These are phyloP conservation scores for Eulacestoma nigropectus DNA, from an alignment of 2,113 vertebrate species.

Conservation along the genomic window DNA sequence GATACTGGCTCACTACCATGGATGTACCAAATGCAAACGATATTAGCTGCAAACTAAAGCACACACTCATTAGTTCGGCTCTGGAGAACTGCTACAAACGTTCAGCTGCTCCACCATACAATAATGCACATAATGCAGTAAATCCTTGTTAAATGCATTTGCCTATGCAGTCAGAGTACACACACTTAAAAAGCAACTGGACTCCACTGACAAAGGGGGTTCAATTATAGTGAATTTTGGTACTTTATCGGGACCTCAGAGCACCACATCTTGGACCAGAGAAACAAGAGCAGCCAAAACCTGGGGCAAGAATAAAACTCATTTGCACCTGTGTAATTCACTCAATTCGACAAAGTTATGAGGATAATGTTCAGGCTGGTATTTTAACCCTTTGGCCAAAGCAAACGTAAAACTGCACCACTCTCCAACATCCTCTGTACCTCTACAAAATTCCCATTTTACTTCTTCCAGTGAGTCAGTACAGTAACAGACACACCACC, in stretches of 20 bases:
- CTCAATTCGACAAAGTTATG: background rate
- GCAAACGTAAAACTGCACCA: fast-evolving
- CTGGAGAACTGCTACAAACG: background rate
- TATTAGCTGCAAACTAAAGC: background rate
- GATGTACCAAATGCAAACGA: background rate
- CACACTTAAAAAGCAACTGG: background rate
- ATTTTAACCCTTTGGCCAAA: background rate
- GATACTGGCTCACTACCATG: background rate
- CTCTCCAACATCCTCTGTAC: background rate
- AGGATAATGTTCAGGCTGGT: background rate
- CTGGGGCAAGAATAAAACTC: background rate
- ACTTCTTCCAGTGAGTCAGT: background rate
- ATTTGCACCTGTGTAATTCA: background rate
- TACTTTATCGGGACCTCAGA: background rate
- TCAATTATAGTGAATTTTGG: background rate
- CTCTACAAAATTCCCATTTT: background rate
- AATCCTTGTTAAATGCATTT: background rate
- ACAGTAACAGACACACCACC: background rate
- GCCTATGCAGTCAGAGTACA: background rate
- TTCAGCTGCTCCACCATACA: background rate
- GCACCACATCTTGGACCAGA: background rate
- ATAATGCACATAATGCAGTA: background rate
- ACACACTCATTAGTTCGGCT: background rate
- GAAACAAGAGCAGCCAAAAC: background rate
- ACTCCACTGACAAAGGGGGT: background rate